Base-by-base conservation (phyloP, 2,888 invertebrate genomes). In the Boloria selene region DNA sequence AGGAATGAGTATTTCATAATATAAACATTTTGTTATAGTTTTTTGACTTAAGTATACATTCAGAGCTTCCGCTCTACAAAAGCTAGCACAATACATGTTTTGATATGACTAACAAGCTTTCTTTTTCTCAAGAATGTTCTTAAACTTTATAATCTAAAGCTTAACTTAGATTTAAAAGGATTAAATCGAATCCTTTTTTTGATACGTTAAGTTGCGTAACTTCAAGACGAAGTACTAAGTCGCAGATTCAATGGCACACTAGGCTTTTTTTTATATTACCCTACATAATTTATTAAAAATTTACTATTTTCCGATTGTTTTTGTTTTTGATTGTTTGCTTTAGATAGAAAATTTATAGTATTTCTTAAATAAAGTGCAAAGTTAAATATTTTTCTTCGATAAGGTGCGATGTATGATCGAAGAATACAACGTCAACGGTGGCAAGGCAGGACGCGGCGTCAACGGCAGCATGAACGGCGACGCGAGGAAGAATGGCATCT, bases 361-460 rank as follows among this genome's bases (percentile, higher is more conserved):
- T 31, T 31, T 31, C 16, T 22, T 14, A 7, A 7, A 14, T 22
- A 13, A n/a, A 26, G 14, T 52, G 0, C 13, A 31, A 16, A 31
- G 18, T 13, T 26, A 44, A 22, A 44, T 6, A 4, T n/a, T 6
- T 49, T 22, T 31, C 31, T 26, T 42, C 60, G 68, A 42, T n/a
- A 93, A 95, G 91, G 95, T 95, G 49, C 94, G 95, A 49, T 95
- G 97, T 82, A 96, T 99, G 95, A 96, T 98, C 78, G 96, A 97
- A 75, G 97, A 98, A 78, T 95, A 95, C 83, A 94, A 88, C 80
- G 82, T 92, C 87, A 86, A 85, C 45, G 85, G 86, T 1, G 76
- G 83, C 68, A 86, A 84, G 67, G 83, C 88, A 58, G 87, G 87
- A 0, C 85, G 90, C 42, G 88, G 82, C 22, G 87, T 90, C 74